Base-by-base conservation (phyloP, 2,888 invertebrate genomes). In the Caenorhabditis drosophilae region DNA sequence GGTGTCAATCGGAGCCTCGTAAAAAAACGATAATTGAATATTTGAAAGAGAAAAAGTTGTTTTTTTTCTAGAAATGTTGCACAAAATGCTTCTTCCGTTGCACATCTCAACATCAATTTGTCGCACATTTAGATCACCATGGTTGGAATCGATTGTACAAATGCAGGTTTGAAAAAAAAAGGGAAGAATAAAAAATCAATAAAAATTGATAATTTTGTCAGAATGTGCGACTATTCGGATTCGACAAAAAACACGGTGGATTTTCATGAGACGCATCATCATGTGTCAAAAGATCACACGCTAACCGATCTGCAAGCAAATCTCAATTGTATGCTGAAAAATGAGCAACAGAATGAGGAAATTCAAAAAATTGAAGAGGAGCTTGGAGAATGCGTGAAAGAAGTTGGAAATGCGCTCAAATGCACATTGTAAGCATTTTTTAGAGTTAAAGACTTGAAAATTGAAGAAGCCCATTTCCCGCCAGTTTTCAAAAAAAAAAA, bases 231-330 rank as follows among this genome's bases (percentile, higher is more conserved):
- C 45, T 78, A 78, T 55, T 61, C 66, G 11, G 62, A 71, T n/a
- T 55, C 66, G 46, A 75, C 69, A n/a, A 55, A 64, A 25, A 57
- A 63, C 7, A 60, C 70, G 11, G 73, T 73, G 20, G 59, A 61
- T 12, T 78, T 68, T 56, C 78, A 78, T 49, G 67, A 76, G 26
- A 42, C 61, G 25, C 76, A 72, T 35, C 78, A 78, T 59, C 78
- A 78, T 38, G 26, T 54, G 11, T 35, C 53, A 4, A 45, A 35
- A 7, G 66, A 56, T 25, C 56, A 56, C 23, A 48, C 64, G 22
- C 34, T 64, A 4, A 51, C 52, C 4, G 50, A 49, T 7, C 51
- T 51, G 2, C 25, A 35, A 34, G 31, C 23, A 15, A 41, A 44
- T 1, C 18, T 53, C 15, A 48, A 50, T 11, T 54, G 36, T 40